A percentile compares a stretch with the other conserved stretches of the same genome.
phyloP scores from a whole-genome alignment of 2,888 invertebrate genomes.

The Ischnus inquisitorius region DNA sequence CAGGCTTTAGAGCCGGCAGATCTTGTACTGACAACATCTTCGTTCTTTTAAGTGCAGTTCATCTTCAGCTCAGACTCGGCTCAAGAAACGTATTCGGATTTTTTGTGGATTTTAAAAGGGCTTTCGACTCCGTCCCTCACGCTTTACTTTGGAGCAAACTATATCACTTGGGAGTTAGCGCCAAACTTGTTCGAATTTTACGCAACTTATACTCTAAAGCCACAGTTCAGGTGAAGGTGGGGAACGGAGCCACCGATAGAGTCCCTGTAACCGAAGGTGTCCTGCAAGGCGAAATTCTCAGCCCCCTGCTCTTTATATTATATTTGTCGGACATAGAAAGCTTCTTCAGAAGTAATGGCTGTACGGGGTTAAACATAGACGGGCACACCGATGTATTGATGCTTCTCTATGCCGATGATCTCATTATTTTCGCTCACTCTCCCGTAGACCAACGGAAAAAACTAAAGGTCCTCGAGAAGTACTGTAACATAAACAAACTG shows the following conservation, averaged over 20 bases:
- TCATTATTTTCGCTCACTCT: conserved; percentile 25
- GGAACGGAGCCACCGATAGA: not conserved
- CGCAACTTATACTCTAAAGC: conserved; percentile 38
- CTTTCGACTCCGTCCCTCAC: conserved; percentile 65
- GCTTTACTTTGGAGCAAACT: conserved; percentile 65
- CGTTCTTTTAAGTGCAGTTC: conserved; percentile 46
- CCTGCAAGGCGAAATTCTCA: not conserved
- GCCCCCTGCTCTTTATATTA: conserved; percentile 41
- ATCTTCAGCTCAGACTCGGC: conserved; percentile 47
- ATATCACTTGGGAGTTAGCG: conserved; percentile 47
- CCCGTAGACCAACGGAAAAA: not conserved
- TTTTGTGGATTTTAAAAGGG: conserved; percentile 67
- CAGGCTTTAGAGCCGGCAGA: conserved; percentile 59
- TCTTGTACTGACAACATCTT: conserved; percentile 70
- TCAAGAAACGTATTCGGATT: conserved; percentile 57
- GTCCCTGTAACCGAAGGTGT: conserved; percentile 28
- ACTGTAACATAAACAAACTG: conserved; percentile 1
- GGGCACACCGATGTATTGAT: conserved; percentile 22
- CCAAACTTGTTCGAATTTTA: conserved; percentile 64
- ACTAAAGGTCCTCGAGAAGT: conserved; percentile 10
- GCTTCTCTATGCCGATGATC: conserved; percentile 39
- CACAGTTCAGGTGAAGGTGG: not conserved
- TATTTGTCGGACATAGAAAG: conserved; percentile 42
- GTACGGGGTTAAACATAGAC: conserved; percentile 28
- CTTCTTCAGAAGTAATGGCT: conserved; percentile 10